Evolutionary conservation across 2,888 invertebrate species (phyloP).

Genomic region (Oscheius sp.): DNA sequence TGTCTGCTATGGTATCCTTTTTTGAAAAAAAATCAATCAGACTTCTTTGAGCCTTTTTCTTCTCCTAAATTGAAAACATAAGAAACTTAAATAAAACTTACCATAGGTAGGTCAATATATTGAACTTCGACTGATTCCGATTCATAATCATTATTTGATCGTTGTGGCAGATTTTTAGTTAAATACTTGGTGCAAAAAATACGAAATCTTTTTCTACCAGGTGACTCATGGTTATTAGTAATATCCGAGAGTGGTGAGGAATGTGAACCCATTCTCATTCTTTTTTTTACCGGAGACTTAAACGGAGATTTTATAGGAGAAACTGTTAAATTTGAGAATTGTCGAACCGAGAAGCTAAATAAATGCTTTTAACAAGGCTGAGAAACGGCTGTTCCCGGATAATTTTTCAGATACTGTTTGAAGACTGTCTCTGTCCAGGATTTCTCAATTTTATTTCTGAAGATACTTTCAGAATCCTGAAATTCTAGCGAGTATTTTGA

Average conservation of each 20-base stretch:
- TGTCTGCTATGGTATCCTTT: background rate
- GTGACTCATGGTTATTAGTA: background rate
- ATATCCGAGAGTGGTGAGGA: background rate
- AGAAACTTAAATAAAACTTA: background rate
- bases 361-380: background rate
- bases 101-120: background rate
- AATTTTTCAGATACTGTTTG: no score
- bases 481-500: no score
- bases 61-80: background rate
- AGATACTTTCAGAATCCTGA: no score
- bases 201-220: background rate
- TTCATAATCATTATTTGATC: background rate
- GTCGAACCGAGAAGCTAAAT: background rate
- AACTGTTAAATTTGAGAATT: background rate
- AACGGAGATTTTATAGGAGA: slow-evolving; percentile 7
- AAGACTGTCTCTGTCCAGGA: no score
- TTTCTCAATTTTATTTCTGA: no score
- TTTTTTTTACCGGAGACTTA: slow-evolving; percentile 2
- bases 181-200: background rate
- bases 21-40: background rate
- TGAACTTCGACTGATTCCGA: no score
- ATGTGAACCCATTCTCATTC: background rate
- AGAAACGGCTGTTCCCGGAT: no score
- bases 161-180: background rate
- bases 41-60: background rate